Percentiles rank a stretch among this genome's conserved stretches.
Conservation (phyloP, 2,888 invertebrate genomes). For the Sminthurides aquaticus region DNA sequence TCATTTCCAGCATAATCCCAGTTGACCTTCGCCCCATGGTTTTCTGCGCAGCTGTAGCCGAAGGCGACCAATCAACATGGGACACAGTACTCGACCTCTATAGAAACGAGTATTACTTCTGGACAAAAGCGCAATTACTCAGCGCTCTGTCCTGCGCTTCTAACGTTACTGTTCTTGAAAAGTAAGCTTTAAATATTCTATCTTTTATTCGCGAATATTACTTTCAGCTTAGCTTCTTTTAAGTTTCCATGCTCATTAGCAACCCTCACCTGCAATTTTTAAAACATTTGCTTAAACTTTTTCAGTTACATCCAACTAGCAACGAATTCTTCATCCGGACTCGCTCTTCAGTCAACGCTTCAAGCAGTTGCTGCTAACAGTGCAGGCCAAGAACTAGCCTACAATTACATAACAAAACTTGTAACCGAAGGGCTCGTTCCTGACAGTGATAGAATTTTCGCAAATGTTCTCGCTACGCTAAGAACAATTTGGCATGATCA, state of each 20-base stretch:
- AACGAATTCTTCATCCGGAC: not conserved
- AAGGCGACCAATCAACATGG: not conserved
- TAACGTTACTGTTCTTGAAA: not conserved
- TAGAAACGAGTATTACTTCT: not conserved
- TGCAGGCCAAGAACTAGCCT: not conserved
- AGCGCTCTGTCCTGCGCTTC: conserved; percentile 8
- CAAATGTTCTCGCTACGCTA: conserved; percentile 2
- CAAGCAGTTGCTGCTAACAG: conserved; percentile 11
- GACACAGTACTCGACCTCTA: not conserved
- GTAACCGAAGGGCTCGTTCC: not conserved
- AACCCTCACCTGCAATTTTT: too few relatives aligned
- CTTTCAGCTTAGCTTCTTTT: too few relatives aligned
- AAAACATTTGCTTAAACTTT: too few relatives aligned
- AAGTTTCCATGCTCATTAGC: too few relatives aligned
- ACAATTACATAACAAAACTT: not conserved
- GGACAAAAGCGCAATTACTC: conserved; percentile 10
- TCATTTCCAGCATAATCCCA: conserved; percentile 14
- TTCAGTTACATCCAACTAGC: not conserved
- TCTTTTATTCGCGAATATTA: too few relatives aligned
- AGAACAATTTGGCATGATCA: conserved; percentile 11
- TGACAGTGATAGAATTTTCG: not conserved
- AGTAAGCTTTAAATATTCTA: not conserved
- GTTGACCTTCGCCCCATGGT: conserved; percentile 12
- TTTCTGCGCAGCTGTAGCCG: conserved; percentile 5
- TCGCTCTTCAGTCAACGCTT: not conserved